Conservation (phyloP, 35 echinoderm and acorn worm genomes). For the Stichopus chloronotus region DNA sequence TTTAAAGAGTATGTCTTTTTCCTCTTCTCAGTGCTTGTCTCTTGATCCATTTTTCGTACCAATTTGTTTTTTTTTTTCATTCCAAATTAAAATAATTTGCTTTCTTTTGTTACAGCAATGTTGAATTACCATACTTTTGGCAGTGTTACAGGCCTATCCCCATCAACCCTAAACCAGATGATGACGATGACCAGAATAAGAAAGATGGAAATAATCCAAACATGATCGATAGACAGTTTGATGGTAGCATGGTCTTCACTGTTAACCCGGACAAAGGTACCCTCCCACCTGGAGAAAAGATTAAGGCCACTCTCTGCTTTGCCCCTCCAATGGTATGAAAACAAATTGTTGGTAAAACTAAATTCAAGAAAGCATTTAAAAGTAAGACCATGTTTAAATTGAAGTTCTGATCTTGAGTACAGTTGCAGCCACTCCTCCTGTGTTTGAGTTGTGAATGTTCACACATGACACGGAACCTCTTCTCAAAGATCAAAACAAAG, state of each 20-base stretch:
- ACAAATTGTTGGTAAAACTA: background rate
- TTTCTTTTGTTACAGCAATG: constrained; percentile 67
- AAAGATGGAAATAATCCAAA: background rate
- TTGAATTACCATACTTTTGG: constrained; percentile 85
- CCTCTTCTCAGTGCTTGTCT: too few species aligned
- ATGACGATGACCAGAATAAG: background rate
- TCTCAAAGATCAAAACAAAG: too few species aligned
- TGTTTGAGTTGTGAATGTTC: background rate
- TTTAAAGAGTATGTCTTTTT: too few species aligned
- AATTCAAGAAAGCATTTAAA: background rate
- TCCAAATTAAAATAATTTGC: background rate
- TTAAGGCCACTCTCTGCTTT: constrained; percentile 70
- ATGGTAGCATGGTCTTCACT: constrained; percentile 67
- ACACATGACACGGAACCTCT: too few species aligned
- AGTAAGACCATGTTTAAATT: too few species aligned
- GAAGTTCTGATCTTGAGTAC: too few species aligned
- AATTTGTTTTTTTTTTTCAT: too few species aligned
- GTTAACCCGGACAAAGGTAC: constrained; percentile 79
- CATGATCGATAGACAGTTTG: constrained; percentile 6
- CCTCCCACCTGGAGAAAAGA: constrained; percentile 56
- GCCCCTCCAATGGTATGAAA: constrained; percentile 72
- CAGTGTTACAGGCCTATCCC: constrained; percentile 65
- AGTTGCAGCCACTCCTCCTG: too few species aligned
- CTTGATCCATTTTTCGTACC: too few species aligned
- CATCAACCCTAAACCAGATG: constrained; percentile 44